These are phyloP conservation scores for Phylloscopus trochiloides DNA, from an alignment of 2,113 vertebrate genomes.

Conservation along the genomic window DNA sequence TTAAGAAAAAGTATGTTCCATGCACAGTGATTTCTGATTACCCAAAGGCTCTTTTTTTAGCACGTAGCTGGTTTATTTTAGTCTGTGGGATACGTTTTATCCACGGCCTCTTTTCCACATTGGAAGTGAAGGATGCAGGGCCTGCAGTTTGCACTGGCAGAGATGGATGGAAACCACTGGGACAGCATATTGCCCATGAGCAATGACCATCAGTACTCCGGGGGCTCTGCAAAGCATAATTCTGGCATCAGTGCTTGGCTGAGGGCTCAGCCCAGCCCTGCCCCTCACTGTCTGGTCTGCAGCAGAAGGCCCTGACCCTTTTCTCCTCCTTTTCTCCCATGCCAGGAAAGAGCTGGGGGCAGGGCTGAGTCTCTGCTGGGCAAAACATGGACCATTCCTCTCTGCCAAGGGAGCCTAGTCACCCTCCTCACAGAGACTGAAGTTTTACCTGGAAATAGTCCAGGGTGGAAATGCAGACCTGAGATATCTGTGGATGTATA, in stretches of 20 bases:
- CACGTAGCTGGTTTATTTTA: constrained; percentile 3
- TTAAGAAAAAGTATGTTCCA: neutral
- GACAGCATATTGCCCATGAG: neutral
- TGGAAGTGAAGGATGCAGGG: neutral
- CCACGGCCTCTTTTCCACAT: neutral
- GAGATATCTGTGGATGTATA: neutral
- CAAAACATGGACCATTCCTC: neutral
- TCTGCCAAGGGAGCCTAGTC: neutral
- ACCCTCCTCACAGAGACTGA: neutral
- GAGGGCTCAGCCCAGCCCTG: neutral
- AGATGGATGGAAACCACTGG: neutral
- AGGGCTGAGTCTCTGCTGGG: neutral
- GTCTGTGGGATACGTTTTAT: neutral
- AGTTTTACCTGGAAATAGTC: neutral
- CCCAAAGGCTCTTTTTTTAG: constrained; percentile 26
- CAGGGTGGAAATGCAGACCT: neutral
- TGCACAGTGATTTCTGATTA: constrained; percentile 41
- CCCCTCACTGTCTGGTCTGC: neutral
- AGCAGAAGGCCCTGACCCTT: neutral
- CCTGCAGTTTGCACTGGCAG: neutral
- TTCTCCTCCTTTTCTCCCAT: no score
- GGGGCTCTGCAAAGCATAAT: neutral
- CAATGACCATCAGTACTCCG: neutral
- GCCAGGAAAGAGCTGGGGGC: neutral
- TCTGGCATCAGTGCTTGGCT: neutral